Evolutionary conservation across 2,797 vertebrate genomes (phyloP).

Genomic region (Acrocephalus scirpaceus): DNA sequence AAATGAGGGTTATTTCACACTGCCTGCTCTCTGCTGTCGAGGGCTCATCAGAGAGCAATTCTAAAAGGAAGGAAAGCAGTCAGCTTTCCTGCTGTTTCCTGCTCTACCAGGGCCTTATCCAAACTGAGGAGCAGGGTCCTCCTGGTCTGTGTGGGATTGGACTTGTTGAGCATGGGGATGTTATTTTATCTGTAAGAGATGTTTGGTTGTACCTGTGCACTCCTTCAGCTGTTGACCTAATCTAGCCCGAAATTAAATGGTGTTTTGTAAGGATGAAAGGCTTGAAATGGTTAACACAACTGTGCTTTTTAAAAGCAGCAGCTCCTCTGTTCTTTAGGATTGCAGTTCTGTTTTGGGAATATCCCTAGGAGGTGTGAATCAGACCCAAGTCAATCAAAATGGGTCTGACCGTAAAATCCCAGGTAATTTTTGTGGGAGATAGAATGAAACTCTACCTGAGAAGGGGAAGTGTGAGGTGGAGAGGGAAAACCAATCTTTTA

Average conservation of each 20-base stretch:
- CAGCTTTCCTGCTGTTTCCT: not conserved
- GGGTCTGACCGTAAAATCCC: not conserved
- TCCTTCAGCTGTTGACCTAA: not conserved
- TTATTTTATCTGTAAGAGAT: not conserved
- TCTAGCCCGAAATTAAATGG: not conserved
- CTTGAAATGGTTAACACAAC: not conserved
- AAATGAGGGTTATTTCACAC: conserved; percentile 18
- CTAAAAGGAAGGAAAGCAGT: not conserved
- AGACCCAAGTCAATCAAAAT: not conserved
- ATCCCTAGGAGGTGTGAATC: not conserved
- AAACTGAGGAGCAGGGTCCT: not conserved
- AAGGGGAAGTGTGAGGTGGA: not conserved
- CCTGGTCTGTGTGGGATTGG: not conserved
- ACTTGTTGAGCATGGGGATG: not conserved
- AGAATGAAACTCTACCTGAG: not conserved
- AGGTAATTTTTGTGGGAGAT: not conserved
- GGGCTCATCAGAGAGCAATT: not conserved
- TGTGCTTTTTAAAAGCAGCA: not conserved
- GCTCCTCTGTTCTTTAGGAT: not conserved
- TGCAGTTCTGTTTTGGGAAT: not conserved
- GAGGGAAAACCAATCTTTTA: not conserved
- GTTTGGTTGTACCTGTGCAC: not conserved
- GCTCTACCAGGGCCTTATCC: not conserved
- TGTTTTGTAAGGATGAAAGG: not conserved
- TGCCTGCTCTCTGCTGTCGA: not conserved